Conservation (phyloP, 2,113 vertebrate genomes). For the Marcusenius ussheri region DNA sequence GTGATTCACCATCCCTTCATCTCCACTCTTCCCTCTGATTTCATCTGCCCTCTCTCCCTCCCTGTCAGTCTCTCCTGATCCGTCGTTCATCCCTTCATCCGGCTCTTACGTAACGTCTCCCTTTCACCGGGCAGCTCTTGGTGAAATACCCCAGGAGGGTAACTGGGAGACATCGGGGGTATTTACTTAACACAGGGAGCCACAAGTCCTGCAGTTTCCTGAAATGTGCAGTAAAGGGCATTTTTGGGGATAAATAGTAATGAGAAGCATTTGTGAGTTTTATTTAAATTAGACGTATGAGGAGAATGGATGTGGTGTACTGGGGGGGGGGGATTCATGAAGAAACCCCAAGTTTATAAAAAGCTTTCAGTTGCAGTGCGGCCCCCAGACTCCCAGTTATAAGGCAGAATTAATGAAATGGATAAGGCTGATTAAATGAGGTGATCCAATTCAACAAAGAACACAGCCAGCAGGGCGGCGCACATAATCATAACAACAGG, state of each 20-base stretch:
- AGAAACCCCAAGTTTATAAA: not conserved
- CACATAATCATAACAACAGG: not conserved
- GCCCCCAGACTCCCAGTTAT: not conserved
- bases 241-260: not conserved
- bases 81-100: not conserved
- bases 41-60: conserved; percentile 11
- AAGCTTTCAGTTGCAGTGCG: not conserved
- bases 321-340: not conserved
- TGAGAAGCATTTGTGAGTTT: not conserved
- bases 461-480: not conserved
- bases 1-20: conserved; percentile 12
- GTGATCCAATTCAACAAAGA: not conserved
- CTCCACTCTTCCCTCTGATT: not conserved
- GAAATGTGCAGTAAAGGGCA: not conserved
- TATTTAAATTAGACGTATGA: not conserved
- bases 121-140: not conserved
- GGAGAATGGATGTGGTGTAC: not conserved
- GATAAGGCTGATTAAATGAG: not conserved
- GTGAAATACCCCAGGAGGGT: not conserved
- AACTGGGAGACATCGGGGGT: not conserved
- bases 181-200: not conserved
- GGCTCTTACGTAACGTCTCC: not conserved
- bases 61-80: not conserved
- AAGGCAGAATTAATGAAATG: not conserved
- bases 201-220: not conserved